Conservation (phyloP, 2,888 invertebrate genomes). For the Harmothoe impar region DNA sequence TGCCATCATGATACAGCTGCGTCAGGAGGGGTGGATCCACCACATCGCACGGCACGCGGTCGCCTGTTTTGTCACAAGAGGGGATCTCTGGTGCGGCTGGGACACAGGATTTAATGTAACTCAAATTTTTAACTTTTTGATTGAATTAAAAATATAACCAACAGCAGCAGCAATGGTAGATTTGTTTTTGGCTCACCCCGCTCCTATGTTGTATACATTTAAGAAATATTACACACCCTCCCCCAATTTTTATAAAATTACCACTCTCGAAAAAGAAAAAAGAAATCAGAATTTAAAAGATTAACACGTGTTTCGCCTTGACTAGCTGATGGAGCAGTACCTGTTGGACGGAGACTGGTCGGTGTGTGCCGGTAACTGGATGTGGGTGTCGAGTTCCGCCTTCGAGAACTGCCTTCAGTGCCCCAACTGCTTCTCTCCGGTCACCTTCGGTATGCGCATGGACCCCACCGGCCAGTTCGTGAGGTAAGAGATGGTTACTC, state of each 20-base stretch:
- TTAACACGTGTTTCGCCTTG: no score
- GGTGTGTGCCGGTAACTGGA: constrained; percentile 82
- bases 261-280: no score
- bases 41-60: constrained; percentile 79
- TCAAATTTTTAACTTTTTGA: not conserved
- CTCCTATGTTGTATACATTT: no score
- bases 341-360: constrained; percentile 82
- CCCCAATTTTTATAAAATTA: no score
- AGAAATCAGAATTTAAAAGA: no score
- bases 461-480: constrained; percentile 79
- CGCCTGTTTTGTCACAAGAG: constrained; percentile 80
- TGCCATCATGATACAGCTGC: constrained; percentile 80
- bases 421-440: constrained; percentile 79
- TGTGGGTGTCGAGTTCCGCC: constrained; percentile 82
- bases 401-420: constrained; percentile 81
- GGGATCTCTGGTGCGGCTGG: constrained; percentile 81
- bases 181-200: no score
- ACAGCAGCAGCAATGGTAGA: no score
- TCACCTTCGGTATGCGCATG: constrained; percentile 79
- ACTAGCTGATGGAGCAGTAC: constrained; percentile 78
- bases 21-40: constrained; percentile 81
- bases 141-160: not conserved
- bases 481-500: constrained; percentile 70
- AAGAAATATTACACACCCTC: no score
- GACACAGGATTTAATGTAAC: constrained; percentile 77